Evolutionary conservation across 2,797 vertebrate genomes (phyloP).

Genomic region (Philypnodon macrostomus): DNA sequence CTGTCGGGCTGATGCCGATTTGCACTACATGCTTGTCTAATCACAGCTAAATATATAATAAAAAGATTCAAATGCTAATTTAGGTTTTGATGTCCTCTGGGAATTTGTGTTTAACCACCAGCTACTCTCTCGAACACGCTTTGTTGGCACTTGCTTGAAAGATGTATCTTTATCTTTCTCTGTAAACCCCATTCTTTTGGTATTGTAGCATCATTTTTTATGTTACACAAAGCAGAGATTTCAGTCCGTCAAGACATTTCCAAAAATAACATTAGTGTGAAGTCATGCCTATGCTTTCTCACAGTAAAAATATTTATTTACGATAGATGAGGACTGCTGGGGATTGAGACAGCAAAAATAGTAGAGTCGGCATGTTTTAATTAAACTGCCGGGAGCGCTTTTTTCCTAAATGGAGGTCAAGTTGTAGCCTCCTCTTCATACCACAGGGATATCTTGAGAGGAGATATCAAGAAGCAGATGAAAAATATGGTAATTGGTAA

Average conservation of each 20-base stretch:
- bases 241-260: neutral
- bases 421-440: neutral
- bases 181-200: neutral
- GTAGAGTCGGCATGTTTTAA: conserved; percentile 5
- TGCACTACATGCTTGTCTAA: conserved; percentile 13
- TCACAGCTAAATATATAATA: conserved; percentile 7
- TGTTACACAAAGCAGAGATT: neutral
- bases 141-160: neutral
- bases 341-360: conserved; percentile 14
- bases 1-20: conserved; percentile 4
- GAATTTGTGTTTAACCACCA: neutral
- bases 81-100: neutral
- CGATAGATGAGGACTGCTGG: conserved; percentile 4
- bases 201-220: neutral
- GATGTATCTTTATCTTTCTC: neutral
- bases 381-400: conserved; percentile 11
- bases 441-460: neutral
- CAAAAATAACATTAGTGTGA: neutral
- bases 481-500: neutral
- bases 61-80: conserved; percentile 11
- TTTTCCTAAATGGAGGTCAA: conserved; percentile 21
- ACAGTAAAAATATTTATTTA: conserved; percentile 11
- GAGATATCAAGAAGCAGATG: neutral
- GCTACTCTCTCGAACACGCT: neutral
- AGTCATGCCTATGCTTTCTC: neutral